Evolutionary conservation across 2,113 vertebrate species (phyloP), one percentile per base, ranked within the genome.

Genomic region (Progne subis): DNA sequence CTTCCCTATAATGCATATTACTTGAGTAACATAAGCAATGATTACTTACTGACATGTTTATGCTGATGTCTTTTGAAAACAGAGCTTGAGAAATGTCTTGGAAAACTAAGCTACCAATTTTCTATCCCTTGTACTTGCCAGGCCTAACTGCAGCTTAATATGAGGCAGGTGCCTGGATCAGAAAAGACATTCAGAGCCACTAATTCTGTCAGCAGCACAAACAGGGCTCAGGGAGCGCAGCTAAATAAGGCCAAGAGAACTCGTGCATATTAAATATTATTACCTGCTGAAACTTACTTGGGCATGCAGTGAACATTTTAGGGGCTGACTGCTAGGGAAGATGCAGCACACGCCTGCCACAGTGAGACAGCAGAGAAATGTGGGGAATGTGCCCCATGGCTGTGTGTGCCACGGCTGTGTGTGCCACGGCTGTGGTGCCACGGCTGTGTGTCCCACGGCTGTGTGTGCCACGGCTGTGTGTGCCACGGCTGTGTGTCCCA

Each of bases 71-170:
- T 86, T 92, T 81, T 86, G 82, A 90, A 90, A 93, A 86, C 41
- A 39, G 67, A 84, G 72, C 67, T 87, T 81, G 71, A 70, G 86
- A 83, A 91, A 79, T 0, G 0, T 60, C 69, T 87, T 60, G 82
- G 85, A 92, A 96, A 93, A 93, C 68, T 43, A 88, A 88, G 44
- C 71, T 39, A 68, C 20, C 79, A 60, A 80, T 94, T 95, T 78
- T 63, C 64, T 37, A 57, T 14, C 56, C 79, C 72, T 86, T 71
- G 49, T 63, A 95, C 70, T 88, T 91, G 93, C 94, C 93, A 95
- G 92, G 59, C 19, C 69, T 70, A 88, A 79, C n/a, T 29, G 65
- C 55, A 91, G 86, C 65, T 92, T 85, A 74, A 76, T 55, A 49
- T 3, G 50, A 94, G 92, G 57, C 26, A 1, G 2, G 29, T 46